phyloP scores from a whole-genome alignment of 30 jellyfish, hydroid and myxozoan species.

The Chironex yamaguchii region DNA sequence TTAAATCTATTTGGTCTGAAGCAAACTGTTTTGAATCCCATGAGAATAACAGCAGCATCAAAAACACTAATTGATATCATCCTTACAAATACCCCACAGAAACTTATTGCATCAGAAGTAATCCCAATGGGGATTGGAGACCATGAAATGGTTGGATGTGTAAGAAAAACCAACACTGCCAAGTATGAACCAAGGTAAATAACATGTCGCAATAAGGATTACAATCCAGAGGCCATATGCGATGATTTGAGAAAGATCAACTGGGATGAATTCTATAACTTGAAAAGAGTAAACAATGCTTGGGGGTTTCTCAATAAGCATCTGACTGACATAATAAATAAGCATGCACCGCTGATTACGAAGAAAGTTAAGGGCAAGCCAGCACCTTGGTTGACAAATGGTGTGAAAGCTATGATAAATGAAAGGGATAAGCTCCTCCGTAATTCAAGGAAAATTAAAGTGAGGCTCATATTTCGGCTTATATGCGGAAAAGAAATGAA shows the following conservation, averaged over 20 bases:
- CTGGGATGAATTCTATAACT: slow-evolving; percentile 47
- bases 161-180: too few relatives aligned
- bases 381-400: slow-evolving; percentile 52
- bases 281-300: slow-evolving; percentile 24
- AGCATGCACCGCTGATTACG: slow-evolving; percentile 59
- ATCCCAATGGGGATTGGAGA: too few relatives aligned
- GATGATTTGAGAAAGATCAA: slow-evolving; percentile 12
- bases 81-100: too few relatives aligned
- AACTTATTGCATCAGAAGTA: too few relatives aligned
- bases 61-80: too few relatives aligned
- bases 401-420: slow-evolving; percentile 41
- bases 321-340: slow-evolving; percentile 25
- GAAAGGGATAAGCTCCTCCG: slow-evolving; percentile 58
- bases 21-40: too few relatives aligned
- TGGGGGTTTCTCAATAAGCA: slow-evolving; percentile 15
- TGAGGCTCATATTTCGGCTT: slow-evolving; percentile 40
- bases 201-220: neutral
- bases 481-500: neutral
- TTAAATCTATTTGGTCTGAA: too few relatives aligned
- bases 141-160: too few relatives aligned
- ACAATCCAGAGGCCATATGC: slow-evolving; percentile 30
- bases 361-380: slow-evolving; percentile 61
- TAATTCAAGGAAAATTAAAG: slow-evolving; percentile 33
- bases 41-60: too few relatives aligned
- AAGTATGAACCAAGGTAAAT: too few relatives aligned